phyloP scores from a whole-genome alignment of 53 echinoderm and acorn worm genomes.

The Astropecten irregularis region DNA sequence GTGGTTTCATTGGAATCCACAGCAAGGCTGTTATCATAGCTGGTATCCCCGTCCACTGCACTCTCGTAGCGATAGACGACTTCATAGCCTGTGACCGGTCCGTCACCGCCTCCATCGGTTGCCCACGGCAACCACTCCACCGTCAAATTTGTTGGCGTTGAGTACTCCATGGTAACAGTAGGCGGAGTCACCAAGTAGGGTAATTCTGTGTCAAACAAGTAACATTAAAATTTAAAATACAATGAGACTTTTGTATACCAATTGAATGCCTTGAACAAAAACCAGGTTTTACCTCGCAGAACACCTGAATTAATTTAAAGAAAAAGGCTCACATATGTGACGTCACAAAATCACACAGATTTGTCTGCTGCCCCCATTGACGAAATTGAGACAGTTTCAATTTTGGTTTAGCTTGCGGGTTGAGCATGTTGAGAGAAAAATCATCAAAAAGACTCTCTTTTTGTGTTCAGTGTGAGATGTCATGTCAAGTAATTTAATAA shows the following conservation, averaged over 20 bases:
- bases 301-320: too few relatives aligned
- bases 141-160: background rate
- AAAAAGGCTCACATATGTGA: too few relatives aligned
- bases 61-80: constrained; percentile 4
- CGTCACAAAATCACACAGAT: too few relatives aligned
- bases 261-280: too few relatives aligned
- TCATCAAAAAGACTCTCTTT: too few relatives aligned
- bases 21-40: background rate
- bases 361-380: too few relatives aligned
- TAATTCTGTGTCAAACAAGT: background rate
- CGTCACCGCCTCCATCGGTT: constrained; percentile 4
- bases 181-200: constrained; percentile 11
- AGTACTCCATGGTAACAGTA: background rate
- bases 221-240: background rate
- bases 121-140: background rate
- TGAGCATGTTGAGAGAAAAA: too few relatives aligned
- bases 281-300: too few relatives aligned
- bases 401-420: too few relatives aligned
- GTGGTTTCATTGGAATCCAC: constrained; percentile 19
- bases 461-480: too few relatives aligned
- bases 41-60: background rate
- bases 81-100: background rate
- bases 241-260: background rate
- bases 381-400: too few relatives aligned
- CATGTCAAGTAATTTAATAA: too few relatives aligned